Percentiles rank a stretch among this genome's conserved stretches.
phyloP scores from a whole-genome alignment of 1,140 invertebrate genomes.

The Brachionus koreanus region DNA sequence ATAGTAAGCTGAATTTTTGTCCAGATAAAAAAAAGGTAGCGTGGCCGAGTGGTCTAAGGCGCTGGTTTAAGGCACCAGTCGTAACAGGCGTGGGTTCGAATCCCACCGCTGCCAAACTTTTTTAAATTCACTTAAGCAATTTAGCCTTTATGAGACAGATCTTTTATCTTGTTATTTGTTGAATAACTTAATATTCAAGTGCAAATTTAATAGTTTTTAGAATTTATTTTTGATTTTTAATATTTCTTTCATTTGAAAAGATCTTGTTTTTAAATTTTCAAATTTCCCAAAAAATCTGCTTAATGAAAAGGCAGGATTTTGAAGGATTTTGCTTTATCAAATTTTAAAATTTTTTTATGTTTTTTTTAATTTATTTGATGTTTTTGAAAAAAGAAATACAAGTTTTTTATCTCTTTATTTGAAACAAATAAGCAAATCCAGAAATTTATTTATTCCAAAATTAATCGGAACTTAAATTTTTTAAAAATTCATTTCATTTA shows the following conservation, averaged over 20 bases:
- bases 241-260: no score
- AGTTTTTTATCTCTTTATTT: neutral
- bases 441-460: neutral
- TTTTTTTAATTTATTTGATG: no score
- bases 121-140: neutral
- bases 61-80: slow-evolving; percentile 99
- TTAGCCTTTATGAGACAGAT: neutral
- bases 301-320: no score
- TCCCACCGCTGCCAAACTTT: slow-evolving; percentile 84
- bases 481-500: neutral
- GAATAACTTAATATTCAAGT: neutral
- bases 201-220: no score
- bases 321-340: no score
- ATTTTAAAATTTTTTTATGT: no score
- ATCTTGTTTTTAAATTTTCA: no score
- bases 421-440: neutral
- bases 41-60: slow-evolving; percentile 98
- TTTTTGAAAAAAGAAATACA: neutral
- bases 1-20: no score
- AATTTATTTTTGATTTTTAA: no score
- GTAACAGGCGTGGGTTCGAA: slow-evolving; percentile 97
- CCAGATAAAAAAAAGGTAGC: slow-evolving; percentile 64
- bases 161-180: neutral
- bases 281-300: no score
- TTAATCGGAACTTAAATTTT: neutral